A percentile compares a stretch with the other conserved stretches of the same genome.
These are phyloP conservation scores for Hybos culiciformis DNA, from an alignment of 2,888 invertebrate genomes.

Conservation along the genomic window DNA sequence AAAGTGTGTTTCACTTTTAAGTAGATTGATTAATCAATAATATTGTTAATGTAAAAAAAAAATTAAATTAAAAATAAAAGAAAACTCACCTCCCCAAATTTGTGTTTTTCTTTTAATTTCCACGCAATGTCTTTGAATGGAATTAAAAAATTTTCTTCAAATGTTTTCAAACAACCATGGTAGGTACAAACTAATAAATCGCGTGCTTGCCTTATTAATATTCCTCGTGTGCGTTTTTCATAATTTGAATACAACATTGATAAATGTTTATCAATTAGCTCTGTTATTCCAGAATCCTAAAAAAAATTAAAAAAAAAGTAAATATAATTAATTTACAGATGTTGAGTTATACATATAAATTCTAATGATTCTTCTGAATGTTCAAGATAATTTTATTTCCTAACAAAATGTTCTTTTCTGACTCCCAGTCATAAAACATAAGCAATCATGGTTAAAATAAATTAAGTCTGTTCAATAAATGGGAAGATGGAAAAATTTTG, in stretches of 20 bases:
- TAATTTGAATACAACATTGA: constrained; percentile 49
- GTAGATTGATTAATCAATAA: too few species aligned
- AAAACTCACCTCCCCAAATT: constrained; percentile 31
- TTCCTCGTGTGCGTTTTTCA: constrained; percentile 40
- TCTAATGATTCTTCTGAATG: too few species aligned
- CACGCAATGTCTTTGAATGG: constrained; percentile 45
- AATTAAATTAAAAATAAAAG: neutral
- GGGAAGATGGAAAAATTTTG: too few species aligned
- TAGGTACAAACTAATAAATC: constrained; percentile 52
- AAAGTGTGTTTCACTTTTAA: too few species aligned
- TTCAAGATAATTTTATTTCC: too few species aligned
- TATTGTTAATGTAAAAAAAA: too few species aligned
- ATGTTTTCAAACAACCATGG: constrained; percentile 46
- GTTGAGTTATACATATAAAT: neutral
- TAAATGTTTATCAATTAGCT: constrained; percentile 47
- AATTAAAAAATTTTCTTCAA: constrained; percentile 48
- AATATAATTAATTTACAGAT: neutral
- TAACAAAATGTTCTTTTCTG: too few species aligned
- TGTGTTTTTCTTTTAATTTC: constrained; percentile 37
- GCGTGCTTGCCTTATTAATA: constrained; percentile 53
- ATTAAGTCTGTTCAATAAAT: too few species aligned
- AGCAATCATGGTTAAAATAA: too few species aligned
- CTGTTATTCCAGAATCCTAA: constrained; percentile 21
- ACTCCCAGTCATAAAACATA: too few species aligned
- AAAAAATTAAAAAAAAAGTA: constrained; percentile 8